Conservation (phyloP, 1,140 invertebrate genomes). For the Hydropsyche tenuis region DNA sequence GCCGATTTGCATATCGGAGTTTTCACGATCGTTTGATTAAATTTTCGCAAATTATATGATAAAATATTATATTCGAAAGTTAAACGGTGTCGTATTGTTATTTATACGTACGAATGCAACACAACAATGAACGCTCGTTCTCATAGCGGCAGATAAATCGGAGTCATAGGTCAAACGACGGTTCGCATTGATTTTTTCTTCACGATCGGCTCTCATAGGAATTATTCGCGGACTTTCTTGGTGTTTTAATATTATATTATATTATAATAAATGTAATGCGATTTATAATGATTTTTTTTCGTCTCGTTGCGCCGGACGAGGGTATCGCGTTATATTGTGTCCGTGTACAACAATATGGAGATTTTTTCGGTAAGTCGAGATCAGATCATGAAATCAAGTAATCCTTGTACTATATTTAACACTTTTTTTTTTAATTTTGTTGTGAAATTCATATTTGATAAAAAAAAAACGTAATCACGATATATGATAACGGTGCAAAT, state of each 20-base stretch:
- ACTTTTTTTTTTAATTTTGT: not conserved
- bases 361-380: not conserved
- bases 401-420: slow-evolving; percentile 6
- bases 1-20: no score
- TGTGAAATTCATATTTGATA: not conserved
- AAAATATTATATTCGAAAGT: no score
- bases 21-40: no score
- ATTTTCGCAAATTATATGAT: no score
- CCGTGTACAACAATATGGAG: not conserved
- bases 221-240: slow-evolving; percentile 17
- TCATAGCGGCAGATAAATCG: slow-evolving; percentile 20
- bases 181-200: slow-evolving; percentile 19
- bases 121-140: not conserved
- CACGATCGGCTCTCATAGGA: slow-evolving; percentile 14
- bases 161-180: slow-evolving; percentile 25
- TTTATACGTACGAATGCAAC: no score
- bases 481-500: not conserved
- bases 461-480: not conserved
- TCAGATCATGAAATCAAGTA: not conserved
- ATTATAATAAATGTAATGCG: no score
- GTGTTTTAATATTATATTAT: no score
- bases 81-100: no score
- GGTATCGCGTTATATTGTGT: no score
- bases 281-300: no score
- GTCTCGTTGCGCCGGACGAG: no score